Percentiles rank a stretch among this genome's conserved stretches.
phyloP scores from a whole-genome alignment of 2,888 invertebrate genomes.

The Microchrysa polita region DNA sequence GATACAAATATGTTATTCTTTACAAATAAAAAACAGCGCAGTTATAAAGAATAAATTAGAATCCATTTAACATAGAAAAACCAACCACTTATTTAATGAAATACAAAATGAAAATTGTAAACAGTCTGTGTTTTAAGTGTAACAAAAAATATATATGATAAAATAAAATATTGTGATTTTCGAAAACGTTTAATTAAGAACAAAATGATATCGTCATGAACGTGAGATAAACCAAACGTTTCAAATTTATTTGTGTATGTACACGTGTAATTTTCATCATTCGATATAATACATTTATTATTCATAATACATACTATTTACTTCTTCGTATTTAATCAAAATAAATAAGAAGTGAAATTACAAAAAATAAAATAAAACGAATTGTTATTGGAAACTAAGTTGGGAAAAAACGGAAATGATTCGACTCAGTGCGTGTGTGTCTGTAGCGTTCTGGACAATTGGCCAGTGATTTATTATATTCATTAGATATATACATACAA shows the following conservation, averaged over 20 bases:
- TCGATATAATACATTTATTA: conserved; percentile 5
- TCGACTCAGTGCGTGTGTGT: conserved; percentile 43
- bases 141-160: no score
- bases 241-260: conserved; percentile 45
- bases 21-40: conserved; percentile 5
- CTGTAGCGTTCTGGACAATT: conserved; percentile 18
- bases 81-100: conserved; percentile 18
- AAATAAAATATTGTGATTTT: conserved; percentile 47
- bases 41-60: conserved; percentile 22
- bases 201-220: conserved; percentile 38
- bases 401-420: conserved; percentile 4
- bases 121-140: conserved; percentile 47
- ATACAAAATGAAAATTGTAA: conserved; percentile 37
- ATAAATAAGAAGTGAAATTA: conserved; percentile 5
- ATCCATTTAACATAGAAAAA: conserved; percentile 19
- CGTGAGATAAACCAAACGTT: no score
- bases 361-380: conserved; percentile 5
- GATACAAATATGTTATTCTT: conserved; percentile 26
- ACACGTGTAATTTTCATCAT: conserved; percentile 45
- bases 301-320: no score
- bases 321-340: not conserved
- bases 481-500: no score
- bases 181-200: conserved; percentile 34
- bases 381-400: conserved; percentile 15
- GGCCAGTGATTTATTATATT: not conserved